Base-by-base conservation (phyloP, 2,113 vertebrate species). In the Todiramphus saurophagus region DNA sequence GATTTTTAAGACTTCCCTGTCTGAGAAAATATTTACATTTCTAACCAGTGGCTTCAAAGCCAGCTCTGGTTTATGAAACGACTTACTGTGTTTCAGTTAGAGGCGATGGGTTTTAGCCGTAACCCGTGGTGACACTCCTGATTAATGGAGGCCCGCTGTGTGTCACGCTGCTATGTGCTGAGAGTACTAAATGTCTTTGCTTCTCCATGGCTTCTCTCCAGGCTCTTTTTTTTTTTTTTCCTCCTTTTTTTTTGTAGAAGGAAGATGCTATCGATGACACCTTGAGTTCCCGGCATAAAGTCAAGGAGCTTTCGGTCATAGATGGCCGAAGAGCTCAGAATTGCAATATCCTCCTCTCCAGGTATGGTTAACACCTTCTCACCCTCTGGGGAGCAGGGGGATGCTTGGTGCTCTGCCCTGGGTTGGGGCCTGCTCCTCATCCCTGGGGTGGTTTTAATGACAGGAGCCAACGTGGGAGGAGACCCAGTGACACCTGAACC, bases 311-410 rank as follows among this genome's bases (percentile, higher is more conserved):
- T 89, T 99, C 99, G 0, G 99, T 99, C 91, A 99, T 99, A 63
- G 99, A 99, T 4, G 99, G 99, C 41, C 98, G 99, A 30, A 98
- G 99, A 95, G 99, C 99, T 93, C 99, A 99, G 96, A 99, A 99
- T 70, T 99, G 99, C 98, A 99, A 99, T 97, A 99, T 99, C 97
- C 99, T 99, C 67, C 99, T 99, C 39, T 99, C 99, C 24, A 98
- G 99, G 99, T 99, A 97, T 43, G 89, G 63, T 72, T 84, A 15
- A 79, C 48, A 7, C 62, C 24, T 89, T 66, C 28, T 41, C 6
- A 0, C 33, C 21, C 46, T 60, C 73, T 1, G 7, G 43, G 68
- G 50, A 37, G 5, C 3, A 1, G 31, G 43, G 44, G 4, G 37
- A 44, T 87, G 82, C 58, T 90, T 11, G 48, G 18, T 73, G 9